Evolutionary conservation across 1,140 invertebrate genomes (phyloP), one percentile per base, ranked within the genome.

Genomic region (Pissodes strobi): DNA sequence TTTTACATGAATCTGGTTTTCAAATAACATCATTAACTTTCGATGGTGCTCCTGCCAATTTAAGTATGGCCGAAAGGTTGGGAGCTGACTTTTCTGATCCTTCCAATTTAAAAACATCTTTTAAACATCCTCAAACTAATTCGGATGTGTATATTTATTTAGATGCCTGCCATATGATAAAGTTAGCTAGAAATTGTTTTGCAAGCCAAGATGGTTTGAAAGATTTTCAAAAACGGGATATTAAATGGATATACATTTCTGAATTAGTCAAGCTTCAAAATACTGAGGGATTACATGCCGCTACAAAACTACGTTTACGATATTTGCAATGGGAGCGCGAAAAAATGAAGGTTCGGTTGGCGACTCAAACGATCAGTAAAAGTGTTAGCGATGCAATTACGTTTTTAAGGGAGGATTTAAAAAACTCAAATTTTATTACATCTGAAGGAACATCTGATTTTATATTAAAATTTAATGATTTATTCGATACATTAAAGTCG

Each of bases 401-500:
- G n/a, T n/a, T n/a, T n/a, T n/a, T n/a, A n/a, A n/a, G n/a, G n/a
- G n/a, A n/a, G n/a, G n/a, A n/a, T n/a, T n/a, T n/a, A n/a, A n/a
- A n/a, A n/a, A n/a, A n/a, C n/a, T n/a, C n/a, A n/a, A n/a, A n/a
- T n/a, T n/a, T n/a, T n/a, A n/a, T n/a, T n/a, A n/a, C n/a, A n/a
- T n/a, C n/a, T n/a, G n/a, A n/a, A n/a, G n/a, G n/a, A n/a, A n/a
- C n/a, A n/a, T n/a, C n/a, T n/a, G n/a, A n/a, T n/a, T n/a, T n/a
- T 61, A 67, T 67, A 58, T 9, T 34, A 61, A 66, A 49, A 4
- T 64, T 76, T 18, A 75, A 76, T 63, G 63, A 74, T 55, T 43
- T 71, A 0, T 74, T 76, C 66, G 74, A 76, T 51, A 57, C 73
- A 10, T 66, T 76, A 15, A 77, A 78, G 68, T 64, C 52, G 12